A percentile compares a stretch with the other conserved stretches of the same genome.
Evolutionary conservation across 2,888 invertebrate species (phyloP).

Genomic region (Anaspis maculata): DNA sequence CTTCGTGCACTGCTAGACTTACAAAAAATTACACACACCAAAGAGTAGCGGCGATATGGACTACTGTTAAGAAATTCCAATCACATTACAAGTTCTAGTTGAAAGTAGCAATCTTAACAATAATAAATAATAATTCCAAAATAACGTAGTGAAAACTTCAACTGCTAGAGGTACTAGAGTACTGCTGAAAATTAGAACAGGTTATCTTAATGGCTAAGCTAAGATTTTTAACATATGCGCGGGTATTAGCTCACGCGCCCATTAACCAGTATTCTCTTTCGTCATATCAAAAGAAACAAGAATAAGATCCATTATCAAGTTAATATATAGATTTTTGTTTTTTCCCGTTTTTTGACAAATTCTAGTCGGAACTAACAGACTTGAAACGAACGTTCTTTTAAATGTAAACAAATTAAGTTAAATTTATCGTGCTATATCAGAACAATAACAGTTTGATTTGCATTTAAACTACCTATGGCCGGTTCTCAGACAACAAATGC

Average conservation of each 20-base stretch:
- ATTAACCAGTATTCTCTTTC: slow-evolving; percentile 15
- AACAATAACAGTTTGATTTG: slow-evolving; percentile 14
- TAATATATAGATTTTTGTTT: too few species aligned
- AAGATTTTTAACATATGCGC: too few species aligned
- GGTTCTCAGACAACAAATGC: slow-evolving; percentile 15
- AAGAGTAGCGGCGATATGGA: slow-evolving; percentile 22
- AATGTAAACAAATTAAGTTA: slow-evolving; percentile 13
- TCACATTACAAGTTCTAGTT: slow-evolving; percentile 17
- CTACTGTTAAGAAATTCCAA: slow-evolving; percentile 13
- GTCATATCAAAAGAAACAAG: background rate
- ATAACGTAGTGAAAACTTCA: too few species aligned
- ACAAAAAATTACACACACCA: slow-evolving; percentile 22
- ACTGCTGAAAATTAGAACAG: too few species aligned
- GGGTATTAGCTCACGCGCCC: too few species aligned
- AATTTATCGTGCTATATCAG: slow-evolving; percentile 11
- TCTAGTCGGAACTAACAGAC: slow-evolving; percentile 18
- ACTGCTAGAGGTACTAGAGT: too few species aligned
- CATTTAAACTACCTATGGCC: slow-evolving; percentile 12
- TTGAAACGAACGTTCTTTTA: slow-evolving; percentile 12
- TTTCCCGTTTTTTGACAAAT: slow-evolving; percentile 13
- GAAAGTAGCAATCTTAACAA: slow-evolving; percentile 17
- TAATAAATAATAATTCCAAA: too few species aligned
- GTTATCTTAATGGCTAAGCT: too few species aligned
- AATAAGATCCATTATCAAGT: too few species aligned
- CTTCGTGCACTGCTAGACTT: slow-evolving; percentile 12